Conservation (phyloP, 2,113 vertebrate genomes). For the Taxidea taxus region DNA sequence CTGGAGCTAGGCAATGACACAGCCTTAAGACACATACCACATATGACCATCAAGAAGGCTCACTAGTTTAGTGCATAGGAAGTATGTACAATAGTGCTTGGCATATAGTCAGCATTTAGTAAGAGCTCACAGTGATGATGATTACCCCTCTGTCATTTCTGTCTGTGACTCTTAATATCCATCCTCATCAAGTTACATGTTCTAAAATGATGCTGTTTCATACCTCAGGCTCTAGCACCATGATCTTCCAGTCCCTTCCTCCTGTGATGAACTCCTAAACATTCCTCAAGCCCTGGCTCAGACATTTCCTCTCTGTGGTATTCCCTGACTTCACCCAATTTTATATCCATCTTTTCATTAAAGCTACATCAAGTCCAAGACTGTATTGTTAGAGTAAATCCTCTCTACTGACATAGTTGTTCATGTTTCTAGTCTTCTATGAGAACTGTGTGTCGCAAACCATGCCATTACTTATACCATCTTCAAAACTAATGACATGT, state of each 20-base stretch:
- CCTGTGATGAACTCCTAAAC: neutral
- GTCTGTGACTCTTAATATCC: neutral
- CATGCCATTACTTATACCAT: too few relatives aligned
- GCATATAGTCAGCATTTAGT: neutral
- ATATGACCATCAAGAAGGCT: neutral
- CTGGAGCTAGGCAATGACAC: too few relatives aligned
- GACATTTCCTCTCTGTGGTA: neutral
- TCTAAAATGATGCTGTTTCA: neutral
- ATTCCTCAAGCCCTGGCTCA: neutral
- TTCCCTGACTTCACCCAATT: neutral
- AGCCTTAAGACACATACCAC: neutral
- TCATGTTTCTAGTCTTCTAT: neutral
- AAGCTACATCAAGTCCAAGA: neutral
- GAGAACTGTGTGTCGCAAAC: neutral
- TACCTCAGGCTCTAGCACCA: neutral
- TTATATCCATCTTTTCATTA: neutral
- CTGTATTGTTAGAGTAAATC: too few relatives aligned
- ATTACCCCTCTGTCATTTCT: neutral
- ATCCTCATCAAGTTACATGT: neutral
- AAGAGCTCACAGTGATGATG: neutral
- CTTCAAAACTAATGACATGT: neutral
- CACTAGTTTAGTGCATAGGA: rapidly evolving
- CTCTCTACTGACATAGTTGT: neutral
- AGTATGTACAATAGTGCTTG: neutral
- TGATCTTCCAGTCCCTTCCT: neutral